Evolutionary conservation across 2,888 invertebrate genomes (phyloP).

Genomic region (Desoria tigrina): DNA sequence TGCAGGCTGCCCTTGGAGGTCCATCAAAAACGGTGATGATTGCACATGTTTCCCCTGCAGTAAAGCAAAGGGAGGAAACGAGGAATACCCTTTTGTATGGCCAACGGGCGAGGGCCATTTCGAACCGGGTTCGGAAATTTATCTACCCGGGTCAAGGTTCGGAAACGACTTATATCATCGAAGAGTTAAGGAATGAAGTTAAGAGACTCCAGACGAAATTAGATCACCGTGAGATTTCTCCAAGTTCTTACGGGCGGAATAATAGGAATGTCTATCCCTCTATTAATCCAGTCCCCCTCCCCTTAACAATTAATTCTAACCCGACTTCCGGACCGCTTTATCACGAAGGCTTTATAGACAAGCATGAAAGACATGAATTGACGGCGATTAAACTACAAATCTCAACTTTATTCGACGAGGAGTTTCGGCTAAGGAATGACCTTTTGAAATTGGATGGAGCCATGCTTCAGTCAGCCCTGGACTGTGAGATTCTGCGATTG

Average conservation of each 20-base stretch:
- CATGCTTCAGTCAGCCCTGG: slow-evolving; percentile 79
- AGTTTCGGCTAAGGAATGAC: slow-evolving; percentile 76
- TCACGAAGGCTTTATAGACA: slow-evolving; percentile 19
- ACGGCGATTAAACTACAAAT: slow-evolving; percentile 75
- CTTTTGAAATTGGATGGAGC: slow-evolving; percentile 90
- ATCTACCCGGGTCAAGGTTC: slow-evolving; percentile 41
- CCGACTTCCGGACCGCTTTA: slow-evolving; percentile 1
- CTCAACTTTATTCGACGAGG: slow-evolving; percentile 84
- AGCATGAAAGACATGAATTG: slow-evolving; percentile 54
- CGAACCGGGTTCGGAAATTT: slow-evolving; percentile 70
- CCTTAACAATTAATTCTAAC: background rate
- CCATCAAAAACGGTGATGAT: slow-evolving; percentile 97
- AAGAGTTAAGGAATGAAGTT: slow-evolving; percentile 52
- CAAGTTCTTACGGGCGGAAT: background rate
- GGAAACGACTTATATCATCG: slow-evolving; percentile 47
- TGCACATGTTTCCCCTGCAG: slow-evolving; percentile 87
- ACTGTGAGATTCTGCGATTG: slow-evolving; percentile 83
- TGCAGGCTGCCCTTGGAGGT: slow-evolving; percentile 78
- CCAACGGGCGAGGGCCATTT: slow-evolving; percentile 88
- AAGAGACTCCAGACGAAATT: slow-evolving; percentile 49
- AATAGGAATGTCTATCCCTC: slow-evolving; percentile 2
- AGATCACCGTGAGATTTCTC: slow-evolving; percentile 20
- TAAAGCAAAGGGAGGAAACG: slow-evolving; percentile 81
- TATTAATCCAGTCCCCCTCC: background rate
- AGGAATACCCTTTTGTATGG: slow-evolving; percentile 92